Conservation (phyloP, 2,113 vertebrate genomes). For the Ptilonorhynchus violaceus region DNA sequence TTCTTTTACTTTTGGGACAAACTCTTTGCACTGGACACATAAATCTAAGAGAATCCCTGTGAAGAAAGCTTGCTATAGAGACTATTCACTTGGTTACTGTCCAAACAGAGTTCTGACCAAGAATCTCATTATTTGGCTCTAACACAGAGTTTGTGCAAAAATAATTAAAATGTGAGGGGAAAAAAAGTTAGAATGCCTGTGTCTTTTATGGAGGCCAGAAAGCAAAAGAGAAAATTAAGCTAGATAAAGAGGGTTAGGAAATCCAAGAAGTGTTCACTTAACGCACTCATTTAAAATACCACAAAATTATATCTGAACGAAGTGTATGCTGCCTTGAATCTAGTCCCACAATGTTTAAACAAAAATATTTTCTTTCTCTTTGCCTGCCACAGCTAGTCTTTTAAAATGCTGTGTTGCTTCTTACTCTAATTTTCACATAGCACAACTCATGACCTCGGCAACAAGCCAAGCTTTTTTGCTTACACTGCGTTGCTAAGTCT, state of each 20-base stretch:
- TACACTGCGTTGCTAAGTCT: not conserved
- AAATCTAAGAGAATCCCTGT: not conserved
- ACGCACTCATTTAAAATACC: not conserved
- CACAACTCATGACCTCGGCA: not conserved
- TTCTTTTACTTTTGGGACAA: not conserved
- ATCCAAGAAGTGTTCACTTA: not conserved
- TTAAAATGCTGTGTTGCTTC: not conserved
- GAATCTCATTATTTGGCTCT: not conserved
- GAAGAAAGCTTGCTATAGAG: not conserved
- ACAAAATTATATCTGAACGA: not conserved
- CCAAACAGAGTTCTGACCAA: not conserved
- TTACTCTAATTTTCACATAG: not conserved
- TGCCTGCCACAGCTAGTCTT: not conserved
- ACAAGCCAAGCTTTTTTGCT: constrained; percentile 20
- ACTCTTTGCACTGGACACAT: not conserved
- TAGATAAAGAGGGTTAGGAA: not conserved
- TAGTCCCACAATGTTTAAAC: not conserved
- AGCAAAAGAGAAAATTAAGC: not conserved
- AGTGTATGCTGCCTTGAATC: not conserved
- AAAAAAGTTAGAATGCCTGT: not conserved
- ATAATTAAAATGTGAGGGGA: not conserved
- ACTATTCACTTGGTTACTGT: not conserved
- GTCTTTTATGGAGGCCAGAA: not conserved
- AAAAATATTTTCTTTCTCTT: not conserved
- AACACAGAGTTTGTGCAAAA: not conserved